Conservation (phyloP, 2,888 invertebrate species). For the Mythimna pallens region DNA sequence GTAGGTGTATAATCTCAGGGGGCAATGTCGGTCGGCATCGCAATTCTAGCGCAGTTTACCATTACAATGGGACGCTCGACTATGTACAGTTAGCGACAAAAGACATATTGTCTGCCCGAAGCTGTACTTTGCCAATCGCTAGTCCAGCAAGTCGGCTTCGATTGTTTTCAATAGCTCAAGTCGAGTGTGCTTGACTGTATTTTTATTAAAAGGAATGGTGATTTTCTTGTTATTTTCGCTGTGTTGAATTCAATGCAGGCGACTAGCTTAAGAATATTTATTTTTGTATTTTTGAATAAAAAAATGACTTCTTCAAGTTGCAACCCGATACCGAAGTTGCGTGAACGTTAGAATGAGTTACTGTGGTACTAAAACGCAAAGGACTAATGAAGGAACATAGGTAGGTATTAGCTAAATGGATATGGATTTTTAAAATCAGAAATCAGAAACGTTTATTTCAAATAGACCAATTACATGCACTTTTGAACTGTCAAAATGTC, state of each 20-base stretch:
- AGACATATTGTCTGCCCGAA: conserved; percentile 66
- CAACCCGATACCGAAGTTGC: no score
- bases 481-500: no score
- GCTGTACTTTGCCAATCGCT: conserved; percentile 58
- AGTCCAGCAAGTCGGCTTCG: conserved; percentile 58
- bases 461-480: no score
- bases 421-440: no score
- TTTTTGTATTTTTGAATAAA: background rate
- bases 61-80: conserved; percentile 67
- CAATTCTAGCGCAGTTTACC: conserved; percentile 69
- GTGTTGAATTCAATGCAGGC: background rate
- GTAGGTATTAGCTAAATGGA: no score
- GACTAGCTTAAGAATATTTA: background rate
- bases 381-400: no score
- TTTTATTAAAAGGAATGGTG: conserved; percentile 44
- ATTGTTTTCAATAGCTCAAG: conserved; percentile 62
- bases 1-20: conserved; percentile 66
- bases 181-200: conserved; percentile 52
- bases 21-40: conserved; percentile 63
- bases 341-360: no score
- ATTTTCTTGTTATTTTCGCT: conserved; percentile 42
- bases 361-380: no score
- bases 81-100: conserved; percentile 67
- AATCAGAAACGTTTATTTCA: no score
- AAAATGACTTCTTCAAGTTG: no score